These are phyloP conservation scores for Orchesellides sinensis DNA, from an alignment of 2,888 invertebrate species.

Conservation along the genomic window DNA sequence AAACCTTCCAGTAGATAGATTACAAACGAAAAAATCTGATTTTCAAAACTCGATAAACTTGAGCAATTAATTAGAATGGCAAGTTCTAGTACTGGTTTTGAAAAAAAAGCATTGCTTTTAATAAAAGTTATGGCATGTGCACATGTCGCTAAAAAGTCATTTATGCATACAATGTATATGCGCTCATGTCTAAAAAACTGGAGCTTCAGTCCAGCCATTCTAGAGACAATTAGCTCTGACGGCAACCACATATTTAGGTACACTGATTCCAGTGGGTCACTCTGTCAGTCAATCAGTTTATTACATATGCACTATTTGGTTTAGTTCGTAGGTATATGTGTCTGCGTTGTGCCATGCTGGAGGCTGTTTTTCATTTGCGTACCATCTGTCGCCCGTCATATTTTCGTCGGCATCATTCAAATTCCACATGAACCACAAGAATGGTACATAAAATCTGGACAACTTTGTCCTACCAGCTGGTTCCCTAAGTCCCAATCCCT, in stretches of 20 bases:
- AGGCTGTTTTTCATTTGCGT: constrained; percentile 50
- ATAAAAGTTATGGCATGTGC: constrained; percentile 66
- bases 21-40: neutral
- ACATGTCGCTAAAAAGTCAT: constrained; percentile 58
- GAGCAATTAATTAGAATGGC: constrained; percentile 66
- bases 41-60: constrained; percentile 48
- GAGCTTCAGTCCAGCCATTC: neutral
- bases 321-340: neutral
- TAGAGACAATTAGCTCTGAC: too few species aligned
- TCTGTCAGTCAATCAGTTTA: constrained; percentile 54
- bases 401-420: constrained; percentile 62
- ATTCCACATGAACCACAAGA: constrained; percentile 62
- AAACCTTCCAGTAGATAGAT: constrained; percentile 12
- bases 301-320: neutral
- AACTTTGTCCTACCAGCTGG: constrained; percentile 54
- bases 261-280: constrained; percentile 64
- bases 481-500: constrained; percentile 42
- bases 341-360: constrained; percentile 21
- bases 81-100: constrained; percentile 57
- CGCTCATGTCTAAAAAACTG: constrained; percentile 32
- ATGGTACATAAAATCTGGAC: constrained; percentile 34
- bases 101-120: constrained; percentile 38
- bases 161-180: constrained; percentile 39
- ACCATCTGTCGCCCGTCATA: constrained; percentile 64
- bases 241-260: constrained; percentile 35